phyloP scores from a whole-genome alignment of 2,797 vertebrate genomes.

The Euphonia xanthogaster region DNA sequence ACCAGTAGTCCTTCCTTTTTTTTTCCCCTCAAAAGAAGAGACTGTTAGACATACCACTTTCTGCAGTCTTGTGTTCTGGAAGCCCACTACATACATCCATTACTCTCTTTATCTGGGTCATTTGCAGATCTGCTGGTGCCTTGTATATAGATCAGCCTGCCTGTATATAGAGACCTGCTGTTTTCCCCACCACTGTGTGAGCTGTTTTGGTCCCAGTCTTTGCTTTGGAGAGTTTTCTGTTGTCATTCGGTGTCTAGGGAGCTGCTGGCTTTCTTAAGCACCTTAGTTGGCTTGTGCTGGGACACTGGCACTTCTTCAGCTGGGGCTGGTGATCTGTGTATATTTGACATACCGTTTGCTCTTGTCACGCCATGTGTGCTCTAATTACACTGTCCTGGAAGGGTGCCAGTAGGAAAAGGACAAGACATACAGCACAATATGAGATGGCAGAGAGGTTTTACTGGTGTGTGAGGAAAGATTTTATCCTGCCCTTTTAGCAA shows the following conservation, averaged over 20 bases:
- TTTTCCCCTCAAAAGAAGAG: background rate
- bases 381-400: background rate
- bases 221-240: background rate
- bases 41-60: background rate
- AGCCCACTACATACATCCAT: background rate
- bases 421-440: background rate
- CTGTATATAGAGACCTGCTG: background rate
- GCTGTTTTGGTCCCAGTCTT: background rate
- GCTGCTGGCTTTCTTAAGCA: background rate
- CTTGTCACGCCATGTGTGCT: background rate
- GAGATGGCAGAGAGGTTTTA: background rate
- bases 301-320: background rate
- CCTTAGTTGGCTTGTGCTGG: background rate
- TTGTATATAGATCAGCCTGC: background rate
- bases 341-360: background rate
- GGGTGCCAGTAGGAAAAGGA: constrained; percentile 15
- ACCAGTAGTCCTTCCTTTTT: background rate
- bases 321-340: background rate
- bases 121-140: background rate
- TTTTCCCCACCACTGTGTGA: background rate
- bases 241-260: background rate
- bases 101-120: background rate
- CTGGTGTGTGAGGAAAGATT: background rate
- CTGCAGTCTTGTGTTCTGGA: background rate
- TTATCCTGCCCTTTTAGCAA: background rate